phyloP scores from a whole-genome alignment of 1,140 invertebrate species.

The Aphaenogaster ashmeadi region DNA sequence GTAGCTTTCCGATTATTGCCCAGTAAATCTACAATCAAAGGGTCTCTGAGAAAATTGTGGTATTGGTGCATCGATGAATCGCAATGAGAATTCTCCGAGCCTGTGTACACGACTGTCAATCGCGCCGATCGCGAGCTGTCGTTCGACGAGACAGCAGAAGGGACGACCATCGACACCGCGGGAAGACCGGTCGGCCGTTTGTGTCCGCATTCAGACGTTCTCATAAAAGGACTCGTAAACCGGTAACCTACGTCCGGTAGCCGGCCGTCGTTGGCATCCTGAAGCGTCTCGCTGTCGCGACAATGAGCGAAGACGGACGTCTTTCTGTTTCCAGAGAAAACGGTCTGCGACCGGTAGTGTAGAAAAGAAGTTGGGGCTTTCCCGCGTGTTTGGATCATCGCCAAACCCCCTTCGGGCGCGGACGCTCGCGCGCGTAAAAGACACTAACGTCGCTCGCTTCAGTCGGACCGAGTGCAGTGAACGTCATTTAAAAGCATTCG shows the following conservation, averaged over 20 bases:
- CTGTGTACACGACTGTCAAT: conserved; percentile 11
- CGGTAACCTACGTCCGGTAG: conserved; percentile 8
- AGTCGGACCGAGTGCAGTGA: conserved; percentile 17
- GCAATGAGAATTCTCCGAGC: background rate
- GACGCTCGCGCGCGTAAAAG: conserved; percentile 22
- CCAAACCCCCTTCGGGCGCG: conserved; percentile 32
- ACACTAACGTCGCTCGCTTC: conserved; percentile 16
- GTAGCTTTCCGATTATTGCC: background rate
- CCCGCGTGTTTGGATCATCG: conserved; percentile 38
- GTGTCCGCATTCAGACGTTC: conserved; percentile 21
- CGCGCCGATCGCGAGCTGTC: conserved; percentile 2
- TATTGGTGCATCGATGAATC: background rate
- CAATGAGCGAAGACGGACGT: conserved; percentile 25
- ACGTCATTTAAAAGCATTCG: conserved; percentile 64
- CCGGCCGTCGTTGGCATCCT: background rate
- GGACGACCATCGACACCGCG: background rate
- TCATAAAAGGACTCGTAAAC: conserved; percentile 15
- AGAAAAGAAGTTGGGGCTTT: background rate
- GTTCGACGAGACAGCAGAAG: conserved; percentile 33
- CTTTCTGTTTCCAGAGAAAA: conserved; percentile 29
- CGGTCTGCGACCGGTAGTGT: background rate
- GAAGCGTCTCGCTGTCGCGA: background rate
- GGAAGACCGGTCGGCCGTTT: conserved; percentile 31
- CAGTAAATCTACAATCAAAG: background rate
- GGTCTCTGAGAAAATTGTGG: background rate